Evolutionary conservation across 1,140 invertebrate species (phyloP), one percentile per base, ranked within the genome.

Genomic region (Drosophila lacertosa): DNA sequence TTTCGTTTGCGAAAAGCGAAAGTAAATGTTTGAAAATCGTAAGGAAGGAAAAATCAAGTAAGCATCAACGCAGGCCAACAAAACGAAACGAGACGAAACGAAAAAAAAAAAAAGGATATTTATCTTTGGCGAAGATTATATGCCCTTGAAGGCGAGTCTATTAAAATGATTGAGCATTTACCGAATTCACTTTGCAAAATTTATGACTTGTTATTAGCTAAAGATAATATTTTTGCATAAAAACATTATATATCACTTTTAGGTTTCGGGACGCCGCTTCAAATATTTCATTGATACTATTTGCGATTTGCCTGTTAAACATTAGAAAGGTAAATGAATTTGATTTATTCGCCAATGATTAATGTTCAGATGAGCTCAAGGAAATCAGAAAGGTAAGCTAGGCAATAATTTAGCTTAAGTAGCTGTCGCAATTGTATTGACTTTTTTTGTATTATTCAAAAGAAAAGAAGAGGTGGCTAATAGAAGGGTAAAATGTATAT

Each of bases 11-110:
- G 62, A 89, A 83, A 88, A 82, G 83, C 84, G 84, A 88, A 88
- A 88, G 82, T 88, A 88, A 88, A 88, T 88, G 82, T 88, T 88
- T 88, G 82, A 88, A 88, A 88, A 88, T 88, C 78, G 83, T 81
- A 88, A 88, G 82, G 74, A 86, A 86, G 81, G 81, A 84, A 84
- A 84, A 84, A 84, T 84, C 81, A 84, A 84, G 81, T 77, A 86
- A 81, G 81, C 81, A 86, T 84, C 59, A 59, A 71, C 60, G 39
- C 37, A 57, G 69, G 13, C 37, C 53, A 50, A 53, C 57, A 75
- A 64, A 60, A n/a, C n/a, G n/a, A n/a, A n/a, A n/a, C n/a, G n/a
- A n/a, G n/a, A n/a, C n/a, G n/a, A n/a, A 39, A 47, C n/a, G 4
- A 29, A 35, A 33, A 20, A 29, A 53, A 53, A 60, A 74, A 77